Evolutionary conservation across 2,113 vertebrate species (phyloP).

Genomic region (Boleophthalmus pectinirostris): DNA sequence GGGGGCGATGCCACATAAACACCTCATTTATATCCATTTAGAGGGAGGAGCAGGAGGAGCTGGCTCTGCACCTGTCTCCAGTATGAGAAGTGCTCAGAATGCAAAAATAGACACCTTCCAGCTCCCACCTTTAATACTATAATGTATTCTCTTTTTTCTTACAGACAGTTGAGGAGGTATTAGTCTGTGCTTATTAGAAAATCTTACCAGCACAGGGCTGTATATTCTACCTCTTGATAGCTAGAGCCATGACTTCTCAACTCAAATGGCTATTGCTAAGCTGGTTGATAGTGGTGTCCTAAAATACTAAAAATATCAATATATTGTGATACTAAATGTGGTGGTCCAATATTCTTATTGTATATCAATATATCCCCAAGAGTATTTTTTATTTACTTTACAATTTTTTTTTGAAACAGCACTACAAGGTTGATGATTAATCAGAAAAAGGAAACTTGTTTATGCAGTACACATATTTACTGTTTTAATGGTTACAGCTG

Average conservation of each 20-base stretch:
- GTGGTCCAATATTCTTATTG: no score
- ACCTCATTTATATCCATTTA: constrained; percentile 61
- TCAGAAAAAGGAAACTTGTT: no score
- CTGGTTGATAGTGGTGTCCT: background rate
- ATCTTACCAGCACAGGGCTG: background rate
- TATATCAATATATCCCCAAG: no score
- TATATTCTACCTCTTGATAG: background rate
- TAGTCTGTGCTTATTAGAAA: background rate
- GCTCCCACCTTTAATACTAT: constrained; percentile 27
- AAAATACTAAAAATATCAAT: no score
- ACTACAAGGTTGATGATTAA: no score
- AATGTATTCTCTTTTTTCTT: constrained; percentile 59
- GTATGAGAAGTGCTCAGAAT: constrained; percentile 36
- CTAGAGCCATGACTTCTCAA: background rate
- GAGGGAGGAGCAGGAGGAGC: constrained; percentile 27
- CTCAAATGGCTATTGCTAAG: background rate
- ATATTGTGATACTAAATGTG: no score
- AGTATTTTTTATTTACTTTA: no score
- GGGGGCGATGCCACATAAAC: constrained; percentile 37
- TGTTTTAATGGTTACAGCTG: no score
- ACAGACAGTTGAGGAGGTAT: background rate
- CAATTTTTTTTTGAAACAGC: no score
- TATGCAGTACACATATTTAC: no score
- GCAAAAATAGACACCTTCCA: constrained; percentile 30
- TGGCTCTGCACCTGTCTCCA: constrained; percentile 33